Percentiles rank a stretch among this genome's conserved stretches.
These are phyloP conservation scores for Eremophila alpestris DNA, from an alignment of 2,797 vertebrate species.

Conservation along the genomic window DNA sequence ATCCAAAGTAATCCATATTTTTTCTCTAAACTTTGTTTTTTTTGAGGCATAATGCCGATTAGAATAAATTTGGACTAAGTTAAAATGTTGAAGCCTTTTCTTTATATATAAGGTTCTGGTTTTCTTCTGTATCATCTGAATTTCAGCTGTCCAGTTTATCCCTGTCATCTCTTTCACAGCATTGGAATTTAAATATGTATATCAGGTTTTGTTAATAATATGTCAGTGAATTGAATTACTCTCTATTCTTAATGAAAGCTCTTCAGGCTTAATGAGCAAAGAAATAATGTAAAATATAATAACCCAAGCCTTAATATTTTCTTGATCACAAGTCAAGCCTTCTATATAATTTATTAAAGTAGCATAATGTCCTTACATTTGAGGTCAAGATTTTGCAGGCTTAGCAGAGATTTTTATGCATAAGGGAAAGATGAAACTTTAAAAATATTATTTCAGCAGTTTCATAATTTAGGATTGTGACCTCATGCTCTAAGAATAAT, in stretches of 20 bases:
- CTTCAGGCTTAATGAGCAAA: slow-evolving; percentile 56
- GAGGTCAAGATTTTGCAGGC: slow-evolving; percentile 72
- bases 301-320: slow-evolving; percentile 64
- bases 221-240: slow-evolving; percentile 8
- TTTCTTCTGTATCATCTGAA: not conserved
- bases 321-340: slow-evolving; percentile 70
- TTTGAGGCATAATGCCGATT: not conserved
- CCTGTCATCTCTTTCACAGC: not conserved
- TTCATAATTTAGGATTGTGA: slow-evolving; percentile 66
- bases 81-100: not conserved
- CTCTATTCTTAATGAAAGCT: slow-evolving; percentile 34
- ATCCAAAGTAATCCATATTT: not conserved
- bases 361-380: slow-evolving; percentile 68
- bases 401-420: slow-evolving; percentile 68
- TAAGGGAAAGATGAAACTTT: slow-evolving; percentile 72
- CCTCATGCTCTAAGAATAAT: slow-evolving; percentile 68
- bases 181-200: not conserved
- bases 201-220: slow-evolving; percentile 25
- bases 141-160: not conserved
- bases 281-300: slow-evolving; percentile 51
- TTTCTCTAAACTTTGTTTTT: not conserved
- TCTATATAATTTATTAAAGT: slow-evolving; percentile 73
- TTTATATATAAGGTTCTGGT: not conserved
- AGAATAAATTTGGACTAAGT: not conserved
- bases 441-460: slow-evolving; percentile 75